Evolutionary conservation across 2,888 invertebrate genomes (phyloP).

Genomic region (Aleiodes alternator): DNA sequence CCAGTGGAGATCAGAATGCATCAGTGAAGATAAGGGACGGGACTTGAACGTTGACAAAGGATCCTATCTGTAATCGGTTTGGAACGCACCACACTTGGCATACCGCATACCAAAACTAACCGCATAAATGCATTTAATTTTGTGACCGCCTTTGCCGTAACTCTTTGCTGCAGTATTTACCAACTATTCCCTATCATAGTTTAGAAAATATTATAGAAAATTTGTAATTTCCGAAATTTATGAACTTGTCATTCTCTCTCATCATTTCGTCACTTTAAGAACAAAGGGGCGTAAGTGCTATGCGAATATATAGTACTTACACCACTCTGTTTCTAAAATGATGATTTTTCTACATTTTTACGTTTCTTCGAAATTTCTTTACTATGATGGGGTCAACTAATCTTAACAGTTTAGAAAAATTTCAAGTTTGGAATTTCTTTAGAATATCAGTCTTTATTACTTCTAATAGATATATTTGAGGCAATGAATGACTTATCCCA

Average conservation of each 20-base stretch:
- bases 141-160: slow-evolving; percentile 33
- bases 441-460: no score
- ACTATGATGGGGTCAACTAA: no score
- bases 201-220: slow-evolving; percentile 13
- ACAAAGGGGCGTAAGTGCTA: no score
- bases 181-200: slow-evolving; percentile 60
- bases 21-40: slow-evolving; percentile 63
- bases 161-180: slow-evolving; percentile 36
- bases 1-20: slow-evolving; percentile 66
- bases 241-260: background rate
- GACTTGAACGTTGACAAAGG: slow-evolving; percentile 66
- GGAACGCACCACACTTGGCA: slow-evolving; percentile 62
- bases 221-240: background rate
- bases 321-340: no score
- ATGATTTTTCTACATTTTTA: no score
- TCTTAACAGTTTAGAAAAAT: no score
- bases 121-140: slow-evolving; percentile 69
- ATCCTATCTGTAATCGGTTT: slow-evolving; percentile 68
- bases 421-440: no score
- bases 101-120: slow-evolving; percentile 65
- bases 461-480: no score
- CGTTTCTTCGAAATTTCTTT: no score
- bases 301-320: no score
- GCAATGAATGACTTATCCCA: no score
- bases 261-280: background rate